Evolutionary conservation across 2,888 invertebrate genomes (phyloP), one percentile per base, ranked within the genome.

Genomic region (Leptopilina drosophilae): DNA sequence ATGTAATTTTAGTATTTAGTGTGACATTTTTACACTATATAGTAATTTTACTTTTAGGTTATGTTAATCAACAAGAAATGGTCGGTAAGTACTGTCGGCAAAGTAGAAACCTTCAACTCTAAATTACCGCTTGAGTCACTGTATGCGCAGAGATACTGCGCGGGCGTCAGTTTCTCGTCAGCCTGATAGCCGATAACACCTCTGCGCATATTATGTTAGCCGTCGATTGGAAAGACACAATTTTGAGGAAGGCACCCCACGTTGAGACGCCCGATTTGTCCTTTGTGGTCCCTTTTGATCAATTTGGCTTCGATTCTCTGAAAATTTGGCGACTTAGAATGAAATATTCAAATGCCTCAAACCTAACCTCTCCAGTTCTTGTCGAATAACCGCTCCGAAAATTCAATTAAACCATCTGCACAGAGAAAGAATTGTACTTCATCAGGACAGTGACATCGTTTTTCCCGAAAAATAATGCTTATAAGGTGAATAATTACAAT

Each of bases 141-240:
- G n/a, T n/a, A n/a, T n/a, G n/a, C n/a, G n/a, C n/a, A n/a, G n/a
- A n/a, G n/a, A n/a, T n/a, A n/a, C n/a, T n/a, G n/a, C n/a, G n/a
- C n/a, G n/a, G n/a, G n/a, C n/a, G n/a, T n/a, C n/a, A n/a, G n/a
- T 26, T 26, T 26, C 26, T 26, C 26, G 26, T 2, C 26, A 26
- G 3, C 26, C 26, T 42, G 42, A 8, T 42, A n/a, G 7, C 3
- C 42, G 42, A 7, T 1, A 42, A 42, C 42, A 49, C 84, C 85
- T 89, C 82, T 82, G 15, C 8, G 11, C 0, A 5, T 42, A 7
- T 90, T 76, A 87, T 91, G 88, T 87, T 90, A 77, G 82, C 91
- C 91, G 90, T 82, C 87, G 88, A 89, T 91, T 89, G 91, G 91
- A 91, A 91, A 91, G 91, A 91, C 91, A 91, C 85, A 91, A 91